phyloP scores from a whole-genome alignment of 2,797 vertebrate species.

The Arctocebus calabarensis region DNA sequence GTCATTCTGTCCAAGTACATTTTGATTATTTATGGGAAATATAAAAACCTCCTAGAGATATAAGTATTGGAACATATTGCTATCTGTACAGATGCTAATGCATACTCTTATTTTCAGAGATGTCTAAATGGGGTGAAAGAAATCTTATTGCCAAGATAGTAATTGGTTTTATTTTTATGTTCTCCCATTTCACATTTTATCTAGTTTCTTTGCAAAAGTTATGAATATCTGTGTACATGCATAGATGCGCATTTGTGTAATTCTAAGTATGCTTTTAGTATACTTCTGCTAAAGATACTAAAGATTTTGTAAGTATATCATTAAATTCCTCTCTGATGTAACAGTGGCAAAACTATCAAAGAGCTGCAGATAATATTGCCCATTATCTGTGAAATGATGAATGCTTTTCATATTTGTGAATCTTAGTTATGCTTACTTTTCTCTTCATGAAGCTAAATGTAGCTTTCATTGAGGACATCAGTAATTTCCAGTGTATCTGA shows the following conservation, averaged over 20 bases:
- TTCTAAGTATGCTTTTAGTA: conserved; percentile 37
- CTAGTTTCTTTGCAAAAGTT: conserved; percentile 37
- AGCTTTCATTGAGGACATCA: background rate
- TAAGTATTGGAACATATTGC: conserved; percentile 33
- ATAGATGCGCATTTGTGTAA: conserved; percentile 45
- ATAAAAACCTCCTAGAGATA: conserved; percentile 21
- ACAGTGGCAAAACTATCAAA: conserved; percentile 7
- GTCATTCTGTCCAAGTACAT: background rate
- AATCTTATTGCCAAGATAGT: conserved; percentile 38
- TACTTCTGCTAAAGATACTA: conserved; percentile 23
- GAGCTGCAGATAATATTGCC: background rate
- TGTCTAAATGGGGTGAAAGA: conserved; percentile 13
- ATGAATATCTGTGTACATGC: background rate
- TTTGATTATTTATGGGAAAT: conserved; percentile 26
- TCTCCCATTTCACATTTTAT: conserved; percentile 59
- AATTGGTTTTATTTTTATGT: conserved; percentile 61
- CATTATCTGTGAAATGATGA: conserved; percentile 30
- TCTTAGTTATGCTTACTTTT: background rate
- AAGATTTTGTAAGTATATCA: conserved; percentile 20
- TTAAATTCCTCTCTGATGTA: conserved; percentile 50
- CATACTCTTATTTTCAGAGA: conserved; percentile 58
- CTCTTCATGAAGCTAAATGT: background rate
- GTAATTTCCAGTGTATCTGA: conserved; percentile 13
- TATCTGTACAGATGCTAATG: conserved; percentile 51
- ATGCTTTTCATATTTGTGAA: conserved; percentile 39